phyloP scores from a whole-genome alignment of 2,888 invertebrate genomes.

The Tigriopus californicus region DNA sequence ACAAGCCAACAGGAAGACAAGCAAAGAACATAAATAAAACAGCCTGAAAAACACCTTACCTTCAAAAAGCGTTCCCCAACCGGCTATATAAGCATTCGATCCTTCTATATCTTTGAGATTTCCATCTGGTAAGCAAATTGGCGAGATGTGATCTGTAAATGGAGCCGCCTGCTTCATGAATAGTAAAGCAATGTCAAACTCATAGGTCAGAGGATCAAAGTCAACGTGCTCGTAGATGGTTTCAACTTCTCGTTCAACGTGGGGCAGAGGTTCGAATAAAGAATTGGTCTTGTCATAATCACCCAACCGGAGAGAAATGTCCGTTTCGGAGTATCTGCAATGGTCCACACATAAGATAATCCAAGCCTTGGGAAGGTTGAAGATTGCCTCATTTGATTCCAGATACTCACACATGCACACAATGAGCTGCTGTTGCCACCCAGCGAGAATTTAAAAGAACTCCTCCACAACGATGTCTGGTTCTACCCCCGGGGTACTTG shows the following conservation, averaged over 20 bases:
- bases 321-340: not conserved
- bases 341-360: no score
- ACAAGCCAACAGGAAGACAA: conserved; percentile 65
- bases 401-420: conserved; percentile 18
- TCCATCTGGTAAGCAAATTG: conserved; percentile 21
- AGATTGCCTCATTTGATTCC: no score
- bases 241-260: conserved; percentile 12
- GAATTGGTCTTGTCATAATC: conserved; percentile 8
- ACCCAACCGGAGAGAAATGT: conserved; percentile 15
- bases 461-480: conserved; percentile 19
- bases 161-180: conserved; percentile 20
- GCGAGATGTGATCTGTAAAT: conserved; percentile 21
- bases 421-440: conserved; percentile 19
- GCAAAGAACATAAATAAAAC: no score
- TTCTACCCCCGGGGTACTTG: not conserved
- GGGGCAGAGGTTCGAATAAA: conserved; percentile 6
- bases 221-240: conserved; percentile 15
- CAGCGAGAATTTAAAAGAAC: conserved; percentile 16
- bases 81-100: conserved; percentile 45
- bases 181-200: conserved; percentile 18
- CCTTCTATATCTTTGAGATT: conserved; percentile 20
- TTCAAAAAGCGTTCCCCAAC: conserved; percentile 47
- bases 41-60: conserved; percentile 73
- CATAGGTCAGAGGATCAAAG: conserved; percentile 17
- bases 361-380: no score